Evolutionary conservation across 2,888 invertebrate species (phyloP).

Genomic region (Andrena bucephala): DNA sequence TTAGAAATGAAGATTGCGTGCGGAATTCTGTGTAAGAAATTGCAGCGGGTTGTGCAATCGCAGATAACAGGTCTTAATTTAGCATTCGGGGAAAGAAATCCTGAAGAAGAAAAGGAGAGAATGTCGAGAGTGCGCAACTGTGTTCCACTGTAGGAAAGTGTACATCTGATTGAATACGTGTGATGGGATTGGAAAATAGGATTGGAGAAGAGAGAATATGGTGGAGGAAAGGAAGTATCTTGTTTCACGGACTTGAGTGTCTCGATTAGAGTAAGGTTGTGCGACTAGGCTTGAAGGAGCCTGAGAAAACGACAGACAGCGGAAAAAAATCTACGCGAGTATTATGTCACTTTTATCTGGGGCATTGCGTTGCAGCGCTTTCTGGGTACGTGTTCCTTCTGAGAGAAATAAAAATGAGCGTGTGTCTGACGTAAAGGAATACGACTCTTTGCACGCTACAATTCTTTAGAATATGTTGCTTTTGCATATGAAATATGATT

Average conservation of each 20-base stretch:
- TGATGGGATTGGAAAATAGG: too few species aligned
- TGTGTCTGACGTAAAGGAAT: neutral
- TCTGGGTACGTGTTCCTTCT: neutral
- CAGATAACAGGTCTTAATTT: neutral
- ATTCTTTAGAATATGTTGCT: neutral
- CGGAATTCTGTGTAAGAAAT: neutral
- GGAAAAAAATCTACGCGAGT: slow-evolving; percentile 11
- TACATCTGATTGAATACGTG: too few species aligned
- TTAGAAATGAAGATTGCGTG: too few species aligned
- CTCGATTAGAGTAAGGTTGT: slow-evolving; percentile 24
- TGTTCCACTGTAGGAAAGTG: too few species aligned
- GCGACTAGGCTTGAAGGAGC: neutral
- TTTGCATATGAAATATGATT: neutral
- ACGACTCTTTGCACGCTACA: neutral
- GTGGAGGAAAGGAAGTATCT: neutral
- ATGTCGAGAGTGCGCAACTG: too few species aligned
- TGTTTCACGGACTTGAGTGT: neutral
- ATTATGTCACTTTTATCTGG: slow-evolving; percentile 38
- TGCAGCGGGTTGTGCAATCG: neutral
- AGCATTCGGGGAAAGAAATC: too few species aligned
- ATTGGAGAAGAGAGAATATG: neutral
- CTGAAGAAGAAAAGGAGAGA: too few species aligned
- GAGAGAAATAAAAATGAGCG: neutral
- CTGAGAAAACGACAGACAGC: slow-evolving; percentile 23
- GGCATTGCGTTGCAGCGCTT: slow-evolving; percentile 20